phyloP scores from a whole-genome alignment of 53 echinoderm and acorn worm species.

The Hippasteria phrygiana region DNA sequence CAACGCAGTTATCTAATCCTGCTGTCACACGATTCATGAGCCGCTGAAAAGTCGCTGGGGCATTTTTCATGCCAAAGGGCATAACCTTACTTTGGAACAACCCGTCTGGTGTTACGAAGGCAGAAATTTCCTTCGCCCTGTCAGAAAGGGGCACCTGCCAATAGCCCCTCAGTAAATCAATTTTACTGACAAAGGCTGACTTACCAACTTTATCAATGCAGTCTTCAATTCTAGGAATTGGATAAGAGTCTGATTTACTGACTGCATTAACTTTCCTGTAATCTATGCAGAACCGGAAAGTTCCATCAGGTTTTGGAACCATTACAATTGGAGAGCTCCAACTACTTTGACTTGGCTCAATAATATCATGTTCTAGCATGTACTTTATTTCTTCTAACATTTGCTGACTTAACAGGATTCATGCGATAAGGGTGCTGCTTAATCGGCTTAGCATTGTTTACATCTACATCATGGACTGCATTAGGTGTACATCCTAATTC shows the following conservation, averaged over 20 bases:
- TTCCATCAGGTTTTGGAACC: background rate
- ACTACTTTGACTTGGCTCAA: constrained; percentile 37
- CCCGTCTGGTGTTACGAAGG: constrained; percentile 44
- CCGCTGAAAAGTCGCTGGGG: no score
- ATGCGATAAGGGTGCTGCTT: constrained; percentile 69
- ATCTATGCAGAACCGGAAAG: constrained; percentile 56
- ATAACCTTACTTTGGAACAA: constrained; percentile 25
- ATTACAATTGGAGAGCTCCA: constrained; percentile 19
- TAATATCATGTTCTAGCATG: constrained; percentile 35
- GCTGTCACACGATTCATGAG: no score
- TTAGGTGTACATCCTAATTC: constrained; percentile 15
- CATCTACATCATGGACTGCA: constrained; percentile 60
- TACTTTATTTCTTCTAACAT: constrained; percentile 6
- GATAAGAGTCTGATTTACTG: constrained; percentile 58
- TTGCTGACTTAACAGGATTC: constrained; percentile 54
- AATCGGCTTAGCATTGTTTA: constrained; percentile 48
- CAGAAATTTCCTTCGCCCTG: constrained; percentile 36
- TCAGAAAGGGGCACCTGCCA: constrained; percentile 55
- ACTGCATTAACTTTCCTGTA: constrained; percentile 66
- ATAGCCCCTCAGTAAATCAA: constrained; percentile 43
- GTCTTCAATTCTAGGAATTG: constrained; percentile 51
- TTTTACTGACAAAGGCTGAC: constrained; percentile 21
- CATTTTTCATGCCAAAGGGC: constrained; percentile 48
- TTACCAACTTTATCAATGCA: constrained; percentile 52
- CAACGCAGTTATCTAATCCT: no score